A percentile compares a stretch with the other conserved stretches of the same genome.
Evolutionary conservation across 2,113 vertebrate genomes (phyloP).

Genomic region (Thryonomys swinderianus): DNA sequence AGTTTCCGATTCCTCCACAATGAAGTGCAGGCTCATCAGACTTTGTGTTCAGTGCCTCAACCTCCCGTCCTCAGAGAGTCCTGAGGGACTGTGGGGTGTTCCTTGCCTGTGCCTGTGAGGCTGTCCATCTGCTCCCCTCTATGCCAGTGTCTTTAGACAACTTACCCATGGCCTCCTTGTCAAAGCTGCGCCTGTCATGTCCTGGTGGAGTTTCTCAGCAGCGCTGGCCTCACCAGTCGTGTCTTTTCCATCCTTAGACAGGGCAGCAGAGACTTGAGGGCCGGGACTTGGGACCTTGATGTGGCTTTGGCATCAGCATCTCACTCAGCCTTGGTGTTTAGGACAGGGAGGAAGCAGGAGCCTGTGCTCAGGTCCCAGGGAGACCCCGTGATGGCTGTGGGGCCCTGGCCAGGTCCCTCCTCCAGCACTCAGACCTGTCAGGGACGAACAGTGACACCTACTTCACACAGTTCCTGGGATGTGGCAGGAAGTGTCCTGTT

Average conservation of each 20-base stretch:
- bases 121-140: background rate
- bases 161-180: background rate
- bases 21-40: background rate
- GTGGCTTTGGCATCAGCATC: background rate
- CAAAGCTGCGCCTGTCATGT: background rate
- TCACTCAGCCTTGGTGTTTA: background rate
- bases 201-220: background rate
- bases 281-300: background rate
- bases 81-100: background rate
- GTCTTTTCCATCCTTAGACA: background rate
- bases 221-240: background rate
- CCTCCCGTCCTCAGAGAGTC: background rate
- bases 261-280: background rate
- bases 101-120: background rate
- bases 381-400: constrained; percentile 64
- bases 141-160: fast-evolving
- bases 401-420: constrained; percentile 51
- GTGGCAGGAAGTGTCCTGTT: background rate
- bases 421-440: constrained; percentile 56
- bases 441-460: background rate
- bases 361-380: constrained; percentile 18
- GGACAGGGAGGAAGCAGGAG: background rate
- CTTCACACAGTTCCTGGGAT: background rate
- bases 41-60: background rate
- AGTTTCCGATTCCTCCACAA: background rate